Percentiles rank a stretch among this genome's conserved stretches.
phyloP scores from a whole-genome alignment of 1,140 invertebrate genomes.

The Asbolus verrucosus region DNA sequence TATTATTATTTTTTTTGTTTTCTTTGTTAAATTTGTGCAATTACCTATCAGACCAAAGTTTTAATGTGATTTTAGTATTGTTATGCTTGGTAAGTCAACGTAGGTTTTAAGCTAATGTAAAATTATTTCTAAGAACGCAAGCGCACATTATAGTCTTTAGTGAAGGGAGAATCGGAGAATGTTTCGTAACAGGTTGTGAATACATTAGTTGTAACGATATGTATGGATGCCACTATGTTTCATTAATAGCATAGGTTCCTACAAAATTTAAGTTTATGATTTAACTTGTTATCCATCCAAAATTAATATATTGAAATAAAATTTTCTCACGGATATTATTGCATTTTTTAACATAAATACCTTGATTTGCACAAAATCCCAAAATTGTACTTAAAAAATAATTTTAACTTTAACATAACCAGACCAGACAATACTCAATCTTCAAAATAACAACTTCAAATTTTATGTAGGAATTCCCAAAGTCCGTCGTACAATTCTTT shows the following conservation, averaged over 20 bases:
- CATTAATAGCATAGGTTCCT: constrained; percentile 26
- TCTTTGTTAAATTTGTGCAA: constrained; percentile 47
- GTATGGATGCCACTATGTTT: constrained; percentile 2
- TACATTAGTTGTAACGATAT: constrained; percentile 4
- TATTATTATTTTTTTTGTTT: constrained; percentile 33
- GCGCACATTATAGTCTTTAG: constrained; percentile 42
- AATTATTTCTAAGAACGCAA: constrained; percentile 37
- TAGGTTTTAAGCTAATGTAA: constrained; percentile 38
- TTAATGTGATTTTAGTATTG: constrained; percentile 54
- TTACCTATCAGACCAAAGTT: constrained; percentile 57
- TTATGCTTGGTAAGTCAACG: constrained; percentile 42
- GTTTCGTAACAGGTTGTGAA: constrained; percentile 31
- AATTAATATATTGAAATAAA: constrained; percentile 46
- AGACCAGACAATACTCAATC: too few species aligned
- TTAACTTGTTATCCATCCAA: constrained; percentile 24
- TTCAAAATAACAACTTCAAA: neutral
- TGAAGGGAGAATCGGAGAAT: constrained; percentile 4
- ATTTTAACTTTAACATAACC: too few species aligned
- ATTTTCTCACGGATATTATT: constrained; percentile 35
- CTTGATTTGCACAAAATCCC: too few species aligned
- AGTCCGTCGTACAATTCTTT: constrained; percentile 92
- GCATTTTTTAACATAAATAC: constrained; percentile 2
- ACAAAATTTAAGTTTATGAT: constrained; percentile 29
- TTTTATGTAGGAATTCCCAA: constrained; percentile 71
- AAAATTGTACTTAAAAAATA: too few species aligned